Percentiles rank a stretch among this genome's conserved stretches.
Conservation (phyloP, 2,797 vertebrate species). For the Trachops cirrhosus region DNA sequence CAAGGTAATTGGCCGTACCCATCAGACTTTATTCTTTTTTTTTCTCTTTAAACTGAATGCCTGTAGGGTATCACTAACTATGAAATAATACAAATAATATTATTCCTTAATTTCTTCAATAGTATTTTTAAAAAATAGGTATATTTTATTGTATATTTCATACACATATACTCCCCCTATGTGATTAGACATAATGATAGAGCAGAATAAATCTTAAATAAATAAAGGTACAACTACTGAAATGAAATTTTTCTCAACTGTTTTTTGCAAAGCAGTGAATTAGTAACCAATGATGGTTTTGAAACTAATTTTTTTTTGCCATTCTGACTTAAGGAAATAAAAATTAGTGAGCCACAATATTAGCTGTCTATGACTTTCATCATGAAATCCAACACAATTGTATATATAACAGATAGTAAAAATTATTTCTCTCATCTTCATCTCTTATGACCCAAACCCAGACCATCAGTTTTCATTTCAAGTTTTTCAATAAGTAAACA, state of each 20-base stretch:
- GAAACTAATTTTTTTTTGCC: not conserved
- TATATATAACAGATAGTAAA: not conserved
- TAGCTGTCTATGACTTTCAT: not conserved
- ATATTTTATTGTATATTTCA: not conserved
- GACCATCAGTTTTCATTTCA: not conserved
- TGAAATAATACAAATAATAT: not conserved
- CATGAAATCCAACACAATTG: not conserved
- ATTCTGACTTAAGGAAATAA: not conserved
- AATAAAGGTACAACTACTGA: not conserved
- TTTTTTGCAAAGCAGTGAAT: not conserved
- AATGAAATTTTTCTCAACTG: not conserved
- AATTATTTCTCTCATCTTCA: not conserved
- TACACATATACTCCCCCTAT: not conserved
- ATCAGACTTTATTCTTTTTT: not conserved
- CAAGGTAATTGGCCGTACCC: not conserved
- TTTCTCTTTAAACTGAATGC: not conserved
- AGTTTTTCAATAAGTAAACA: not conserved
- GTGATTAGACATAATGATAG: not conserved
- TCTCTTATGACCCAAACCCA: not conserved
- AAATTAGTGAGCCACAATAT: not conserved
- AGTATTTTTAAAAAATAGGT: not conserved
- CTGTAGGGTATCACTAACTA: not conserved
- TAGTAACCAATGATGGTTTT: not conserved
- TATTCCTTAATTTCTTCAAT: conserved; percentile 4
- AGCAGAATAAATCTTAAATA: not conserved